These are phyloP conservation scores for Opisthocomus hoazin DNA, from an alignment of 2,113 vertebrate genomes.

Conservation along the genomic window DNA sequence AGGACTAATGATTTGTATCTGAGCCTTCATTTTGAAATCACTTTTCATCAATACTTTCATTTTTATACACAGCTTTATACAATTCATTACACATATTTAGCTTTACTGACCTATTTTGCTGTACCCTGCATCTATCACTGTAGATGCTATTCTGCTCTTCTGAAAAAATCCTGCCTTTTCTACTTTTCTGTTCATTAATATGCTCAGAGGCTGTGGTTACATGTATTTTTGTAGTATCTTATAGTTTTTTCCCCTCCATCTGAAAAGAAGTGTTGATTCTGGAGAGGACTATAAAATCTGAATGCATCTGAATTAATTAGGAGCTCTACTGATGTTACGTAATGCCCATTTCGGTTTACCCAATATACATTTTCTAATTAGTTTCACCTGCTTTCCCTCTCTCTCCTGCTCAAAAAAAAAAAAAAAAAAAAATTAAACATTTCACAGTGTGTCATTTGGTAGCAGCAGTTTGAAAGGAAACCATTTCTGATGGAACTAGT, in stretches of 20 bases:
- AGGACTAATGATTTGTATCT: slow-evolving; percentile 61
- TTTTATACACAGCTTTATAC: slow-evolving; percentile 51
- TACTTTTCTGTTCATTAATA: slow-evolving; percentile 40
- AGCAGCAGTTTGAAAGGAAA: slow-evolving; percentile 23
- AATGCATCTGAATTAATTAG: slow-evolving; percentile 51
- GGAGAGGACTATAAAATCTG: slow-evolving; percentile 6
- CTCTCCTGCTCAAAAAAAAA: background rate
- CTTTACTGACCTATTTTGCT: slow-evolving; percentile 65
- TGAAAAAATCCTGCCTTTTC: slow-evolving; percentile 19
- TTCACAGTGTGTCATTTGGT: background rate
- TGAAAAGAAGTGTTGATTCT: slow-evolving; percentile 25
- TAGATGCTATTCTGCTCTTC: slow-evolving; percentile 13
- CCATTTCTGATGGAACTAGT: slow-evolving; percentile 52
- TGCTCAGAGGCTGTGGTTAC: background rate
- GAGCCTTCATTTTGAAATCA: slow-evolving; percentile 53
- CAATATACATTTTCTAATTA: background rate
- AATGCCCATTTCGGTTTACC: background rate
- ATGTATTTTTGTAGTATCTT: slow-evolving; percentile 19
- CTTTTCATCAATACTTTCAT: slow-evolving; percentile 53
- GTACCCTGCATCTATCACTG: slow-evolving; percentile 43
- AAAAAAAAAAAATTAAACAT: background rate
- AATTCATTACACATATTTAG: slow-evolving; percentile 50
- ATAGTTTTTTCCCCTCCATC: background rate
- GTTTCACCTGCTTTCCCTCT: background rate
- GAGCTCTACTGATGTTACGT: background rate